phyloP scores from a whole-genome alignment of 1,140 invertebrate genomes.

The Eurytemora carolleeae region DNA sequence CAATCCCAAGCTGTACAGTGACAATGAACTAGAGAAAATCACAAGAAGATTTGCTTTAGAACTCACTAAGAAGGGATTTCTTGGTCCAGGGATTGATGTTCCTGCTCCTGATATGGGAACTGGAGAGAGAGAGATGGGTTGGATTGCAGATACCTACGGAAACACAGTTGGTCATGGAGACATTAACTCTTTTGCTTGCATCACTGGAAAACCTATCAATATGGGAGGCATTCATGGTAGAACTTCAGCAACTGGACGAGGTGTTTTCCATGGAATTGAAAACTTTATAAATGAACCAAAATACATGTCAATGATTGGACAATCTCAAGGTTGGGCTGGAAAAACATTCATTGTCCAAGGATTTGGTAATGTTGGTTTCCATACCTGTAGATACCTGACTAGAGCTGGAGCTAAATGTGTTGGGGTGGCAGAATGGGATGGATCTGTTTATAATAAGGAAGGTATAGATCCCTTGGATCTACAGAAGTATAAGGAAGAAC shows the following conservation, averaged over 20 bases:
- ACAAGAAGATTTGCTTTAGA: conserved; percentile 90
- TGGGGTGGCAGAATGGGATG: conserved; percentile 84
- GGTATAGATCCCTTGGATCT: conserved; percentile 89
- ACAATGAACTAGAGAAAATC: conserved; percentile 93
- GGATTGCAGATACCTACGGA: conserved; percentile 45
- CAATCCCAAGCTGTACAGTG: conserved; percentile 82
- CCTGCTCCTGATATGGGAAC: conserved; percentile 68
- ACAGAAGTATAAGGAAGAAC: conserved; percentile 64
- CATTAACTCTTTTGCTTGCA: conserved; percentile 92
- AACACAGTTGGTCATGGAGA: conserved; percentile 52
- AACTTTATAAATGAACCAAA: conserved; percentile 93
- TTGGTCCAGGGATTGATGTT: conserved; percentile 66
- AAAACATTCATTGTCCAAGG: conserved; percentile 91
- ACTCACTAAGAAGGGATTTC: conserved; percentile 96
- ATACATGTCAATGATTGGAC: conserved; percentile 91
- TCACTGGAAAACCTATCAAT: conserved; percentile 94
- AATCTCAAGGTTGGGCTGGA: conserved; percentile 81
- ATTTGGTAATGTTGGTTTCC: conserved; percentile 98
- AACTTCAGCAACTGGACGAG: conserved; percentile 87
- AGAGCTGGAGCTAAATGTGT: conserved; percentile 84
- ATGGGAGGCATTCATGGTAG: conserved; percentile 76
- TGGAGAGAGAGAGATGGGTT: conserved; percentile 44
- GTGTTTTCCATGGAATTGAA: conserved; percentile 91
- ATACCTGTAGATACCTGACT: conserved; percentile 86
- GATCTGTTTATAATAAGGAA: conserved; percentile 70